Evolutionary conservation across 2,888 invertebrate species (phyloP).

Genomic region (Entomobrya proxima): DNA sequence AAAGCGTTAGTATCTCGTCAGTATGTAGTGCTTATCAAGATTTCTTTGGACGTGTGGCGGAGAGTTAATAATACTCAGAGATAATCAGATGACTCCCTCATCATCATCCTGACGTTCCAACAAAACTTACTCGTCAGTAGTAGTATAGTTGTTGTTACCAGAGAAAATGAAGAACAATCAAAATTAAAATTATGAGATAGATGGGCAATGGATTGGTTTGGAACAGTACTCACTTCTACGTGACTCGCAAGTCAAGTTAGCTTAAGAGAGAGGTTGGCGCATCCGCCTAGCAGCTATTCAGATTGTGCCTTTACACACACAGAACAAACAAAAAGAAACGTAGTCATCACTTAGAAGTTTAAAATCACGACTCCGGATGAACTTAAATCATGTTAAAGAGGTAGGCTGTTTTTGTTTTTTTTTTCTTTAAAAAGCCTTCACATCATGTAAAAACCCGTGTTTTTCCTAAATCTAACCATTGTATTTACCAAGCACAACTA

Average conservation of each 20-base stretch:
- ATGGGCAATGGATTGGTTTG: conserved; percentile 73
- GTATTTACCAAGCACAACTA: conserved; percentile 75
- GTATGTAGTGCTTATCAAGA: conserved; percentile 2
- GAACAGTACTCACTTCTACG: conserved; percentile 75
- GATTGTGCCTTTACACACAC: conserved; percentile 76
- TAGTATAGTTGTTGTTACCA: conserved; percentile 26
- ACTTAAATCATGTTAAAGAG: conserved; percentile 59
- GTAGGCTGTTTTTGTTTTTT: conserved; percentile 56
- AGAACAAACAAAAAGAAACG: conserved; percentile 76
- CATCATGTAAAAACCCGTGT: conserved; percentile 61
- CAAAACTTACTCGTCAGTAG: conserved; percentile 63
- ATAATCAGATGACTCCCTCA: conserved; percentile 50
- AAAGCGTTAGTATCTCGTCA: conserved; percentile 20
- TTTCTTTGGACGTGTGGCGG: conserved; percentile 49
- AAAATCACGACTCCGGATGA: conserved; percentile 68
- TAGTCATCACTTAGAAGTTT: conserved; percentile 73
- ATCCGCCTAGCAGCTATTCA: conserved; percentile 76
- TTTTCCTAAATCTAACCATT: conserved; percentile 70
- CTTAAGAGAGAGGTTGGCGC: conserved; percentile 74
- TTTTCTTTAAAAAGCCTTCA: conserved; percentile 47
- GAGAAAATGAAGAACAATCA: conserved; percentile 58
- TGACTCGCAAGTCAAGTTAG: conserved; percentile 75
- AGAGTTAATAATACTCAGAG: conserved; percentile 49
- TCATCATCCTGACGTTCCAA: conserved; percentile 52
- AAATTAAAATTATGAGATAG: conserved; percentile 62